phyloP scores from a whole-genome alignment of 2,888 invertebrate species.

The Caenorhabditis becei region DNA sequence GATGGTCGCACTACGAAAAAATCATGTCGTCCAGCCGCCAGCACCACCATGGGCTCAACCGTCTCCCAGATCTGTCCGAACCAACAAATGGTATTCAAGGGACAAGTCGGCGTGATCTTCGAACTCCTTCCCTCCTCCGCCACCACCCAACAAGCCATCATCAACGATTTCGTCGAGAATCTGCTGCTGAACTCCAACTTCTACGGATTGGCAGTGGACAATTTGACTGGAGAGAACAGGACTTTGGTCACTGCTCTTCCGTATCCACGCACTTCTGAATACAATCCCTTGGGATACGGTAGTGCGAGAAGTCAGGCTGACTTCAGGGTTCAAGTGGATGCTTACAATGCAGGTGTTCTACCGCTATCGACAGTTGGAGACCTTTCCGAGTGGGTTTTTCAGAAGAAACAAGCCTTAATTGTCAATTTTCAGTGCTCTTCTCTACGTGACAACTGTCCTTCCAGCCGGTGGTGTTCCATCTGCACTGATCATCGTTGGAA shows the following conservation, averaged over 20 bases:
- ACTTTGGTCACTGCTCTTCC: conserved; percentile 43
- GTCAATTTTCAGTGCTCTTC: conserved; percentile 28
- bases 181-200: conserved; percentile 26
- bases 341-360: conserved; percentile 20
- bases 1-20: too few species aligned
- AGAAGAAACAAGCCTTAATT: neutral
- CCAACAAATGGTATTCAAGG: conserved; percentile 24
- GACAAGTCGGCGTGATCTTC: conserved; percentile 41
- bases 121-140: conserved; percentile 28
- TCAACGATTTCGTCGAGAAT: conserved; percentile 42
- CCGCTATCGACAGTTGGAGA: neutral
- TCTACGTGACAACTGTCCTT: conserved; percentile 7
- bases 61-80: conserved; percentile 47
- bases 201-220: conserved; percentile 36
- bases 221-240: conserved; percentile 12
- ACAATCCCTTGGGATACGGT: conserved; percentile 39
- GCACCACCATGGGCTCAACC: conserved; percentile 5
- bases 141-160: conserved; percentile 28
- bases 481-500: conserved; percentile 45
- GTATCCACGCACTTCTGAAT: conserved; percentile 34
- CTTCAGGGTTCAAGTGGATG: conserved; percentile 38
- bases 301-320: conserved; percentile 33
- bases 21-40: too few species aligned
- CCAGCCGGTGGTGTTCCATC: conserved; percentile 1
- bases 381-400: conserved; percentile 27